phyloP scores from a whole-genome alignment of 2,113 vertebrate genomes.

The Lates calcarifer region DNA sequence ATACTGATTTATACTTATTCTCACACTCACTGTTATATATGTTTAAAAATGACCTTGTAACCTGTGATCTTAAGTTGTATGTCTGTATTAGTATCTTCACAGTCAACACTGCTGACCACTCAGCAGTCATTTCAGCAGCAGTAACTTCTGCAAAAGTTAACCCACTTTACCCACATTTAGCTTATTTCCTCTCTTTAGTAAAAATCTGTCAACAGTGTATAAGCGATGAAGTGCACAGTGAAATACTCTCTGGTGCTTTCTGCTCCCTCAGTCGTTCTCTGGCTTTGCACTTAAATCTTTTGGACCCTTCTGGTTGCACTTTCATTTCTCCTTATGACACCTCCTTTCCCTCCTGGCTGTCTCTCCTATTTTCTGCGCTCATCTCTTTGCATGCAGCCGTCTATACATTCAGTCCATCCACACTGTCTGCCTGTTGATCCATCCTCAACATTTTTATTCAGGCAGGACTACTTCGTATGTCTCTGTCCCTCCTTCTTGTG shows the following conservation, averaged over 20 bases:
- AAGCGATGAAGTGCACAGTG: not conserved
- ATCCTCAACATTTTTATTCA: conserved; percentile 19
- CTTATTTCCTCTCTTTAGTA: not conserved
- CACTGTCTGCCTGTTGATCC: not conserved
- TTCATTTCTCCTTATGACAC: not conserved
- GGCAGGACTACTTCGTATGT: conserved; percentile 70
- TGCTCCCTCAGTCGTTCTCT: not conserved
- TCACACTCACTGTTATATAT: not conserved
- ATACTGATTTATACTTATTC: not conserved
- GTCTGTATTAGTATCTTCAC: not conserved
- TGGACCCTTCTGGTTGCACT: not conserved
- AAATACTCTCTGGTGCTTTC: not conserved
- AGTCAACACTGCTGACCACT: not conserved
- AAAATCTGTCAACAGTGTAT: not conserved
- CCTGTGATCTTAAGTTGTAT: not conserved
- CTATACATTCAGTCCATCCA: conserved; percentile 4
- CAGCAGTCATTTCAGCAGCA: not conserved
- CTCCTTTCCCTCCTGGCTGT: not conserved
- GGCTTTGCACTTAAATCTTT: not conserved
- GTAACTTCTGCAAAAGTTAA: not conserved
- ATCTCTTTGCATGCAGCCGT: not conserved
- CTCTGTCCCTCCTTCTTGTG: conserved; percentile 63
- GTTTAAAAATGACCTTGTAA: not conserved
- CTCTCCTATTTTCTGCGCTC: not conserved
- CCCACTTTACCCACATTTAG: not conserved